Conservation (phyloP, 2,797 vertebrate species). For the Zenarchopterus dispar region DNA sequence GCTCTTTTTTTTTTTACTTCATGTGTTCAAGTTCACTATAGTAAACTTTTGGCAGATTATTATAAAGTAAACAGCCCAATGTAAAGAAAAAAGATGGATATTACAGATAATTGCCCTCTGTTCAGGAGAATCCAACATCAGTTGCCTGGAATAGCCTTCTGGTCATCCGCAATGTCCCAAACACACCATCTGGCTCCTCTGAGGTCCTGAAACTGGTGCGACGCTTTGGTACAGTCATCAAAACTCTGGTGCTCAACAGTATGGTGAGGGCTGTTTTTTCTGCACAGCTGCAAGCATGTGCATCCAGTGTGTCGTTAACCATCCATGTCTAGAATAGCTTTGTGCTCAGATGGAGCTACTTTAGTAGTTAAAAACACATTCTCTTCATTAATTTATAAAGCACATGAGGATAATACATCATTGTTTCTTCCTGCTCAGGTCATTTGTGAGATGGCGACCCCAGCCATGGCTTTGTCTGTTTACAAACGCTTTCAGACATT, state of each 20-base stretch:
- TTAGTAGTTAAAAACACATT: too few relatives aligned
- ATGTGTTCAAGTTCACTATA: too few relatives aligned
- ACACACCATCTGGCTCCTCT: slow-evolving; percentile 71
- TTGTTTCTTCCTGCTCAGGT: slow-evolving; percentile 51
- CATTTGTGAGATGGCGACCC: slow-evolving; percentile 75
- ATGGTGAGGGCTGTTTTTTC: slow-evolving; percentile 50
- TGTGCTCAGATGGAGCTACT: too few relatives aligned
- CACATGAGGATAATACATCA: not conserved
- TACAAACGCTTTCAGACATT: slow-evolving; percentile 71
- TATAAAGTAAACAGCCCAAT: too few relatives aligned
- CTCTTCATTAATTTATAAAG: not conserved
- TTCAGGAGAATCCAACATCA: slow-evolving; percentile 37
- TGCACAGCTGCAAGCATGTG: not conserved
- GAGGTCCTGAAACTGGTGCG: slow-evolving; percentile 86
- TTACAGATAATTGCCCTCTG: not conserved
- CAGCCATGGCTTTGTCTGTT: slow-evolving; percentile 61
- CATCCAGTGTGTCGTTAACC: too few relatives aligned
- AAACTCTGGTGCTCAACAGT: slow-evolving; percentile 62
- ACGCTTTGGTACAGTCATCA: slow-evolving; percentile 82
- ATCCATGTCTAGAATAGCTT: too few relatives aligned
- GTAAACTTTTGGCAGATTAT: too few relatives aligned
- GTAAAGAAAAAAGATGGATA: not conserved
- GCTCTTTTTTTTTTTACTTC: too few relatives aligned
- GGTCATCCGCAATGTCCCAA: slow-evolving; percentile 86
- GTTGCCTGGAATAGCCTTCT: slow-evolving; percentile 75